A percentile compares a stretch with the other conserved stretches of the same genome.
These are phyloP conservation scores for Leptonema lineaticorne DNA, from an alignment of 1,140 invertebrate species.

Conservation along the genomic window DNA sequence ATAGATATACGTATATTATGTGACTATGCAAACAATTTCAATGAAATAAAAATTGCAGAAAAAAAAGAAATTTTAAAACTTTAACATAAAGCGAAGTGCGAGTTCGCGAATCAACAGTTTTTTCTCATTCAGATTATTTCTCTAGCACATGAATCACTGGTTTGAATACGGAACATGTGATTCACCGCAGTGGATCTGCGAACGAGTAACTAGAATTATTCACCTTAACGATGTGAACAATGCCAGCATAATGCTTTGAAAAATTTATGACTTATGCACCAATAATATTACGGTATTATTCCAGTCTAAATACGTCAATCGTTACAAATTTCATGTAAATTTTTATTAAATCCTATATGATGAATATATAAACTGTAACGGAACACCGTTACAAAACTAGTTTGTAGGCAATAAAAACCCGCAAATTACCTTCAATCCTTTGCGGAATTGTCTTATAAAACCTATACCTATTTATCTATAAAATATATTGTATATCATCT, in stretches of 20 bases:
- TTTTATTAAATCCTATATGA: too few relatives aligned
- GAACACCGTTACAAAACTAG: background rate
- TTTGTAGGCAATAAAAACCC: background rate
- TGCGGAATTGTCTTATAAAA: background rate
- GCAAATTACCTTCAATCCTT: background rate
- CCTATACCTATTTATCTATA: background rate
- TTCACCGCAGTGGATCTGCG: constrained; percentile 2
- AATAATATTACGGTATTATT: background rate
- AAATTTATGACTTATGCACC: background rate
- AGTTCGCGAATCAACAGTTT: background rate
- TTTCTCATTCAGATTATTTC: background rate
- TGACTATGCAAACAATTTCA: too few relatives aligned
- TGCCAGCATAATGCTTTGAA: background rate
- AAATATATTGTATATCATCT: background rate
- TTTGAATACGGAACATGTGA: constrained; percentile 14
- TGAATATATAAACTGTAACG: too few relatives aligned
- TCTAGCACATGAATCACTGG: constrained; percentile 4
- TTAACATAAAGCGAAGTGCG: too few relatives aligned
- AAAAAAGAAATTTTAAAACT: too few relatives aligned
- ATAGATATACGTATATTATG: too few relatives aligned
- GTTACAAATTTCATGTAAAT: too few relatives aligned
- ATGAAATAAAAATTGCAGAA: too few relatives aligned
- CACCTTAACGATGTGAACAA: background rate
- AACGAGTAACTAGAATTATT: background rate
- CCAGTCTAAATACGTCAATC: background rate